Conservation (phyloP, 2,113 vertebrate genomes). For the Prietella phreatophila region DNA sequence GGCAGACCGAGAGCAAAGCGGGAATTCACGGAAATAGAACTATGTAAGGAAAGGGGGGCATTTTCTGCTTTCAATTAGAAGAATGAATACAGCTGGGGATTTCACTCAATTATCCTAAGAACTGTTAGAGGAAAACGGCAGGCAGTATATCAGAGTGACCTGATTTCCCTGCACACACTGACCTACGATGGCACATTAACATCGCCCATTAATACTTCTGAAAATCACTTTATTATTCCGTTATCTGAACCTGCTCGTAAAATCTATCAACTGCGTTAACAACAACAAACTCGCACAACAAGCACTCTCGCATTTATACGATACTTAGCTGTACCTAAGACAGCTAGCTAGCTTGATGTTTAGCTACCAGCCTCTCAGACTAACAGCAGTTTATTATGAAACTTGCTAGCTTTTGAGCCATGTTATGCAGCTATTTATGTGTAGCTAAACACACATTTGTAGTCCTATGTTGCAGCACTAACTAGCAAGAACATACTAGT, state of each 20-base stretch:
- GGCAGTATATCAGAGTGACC: slow-evolving; percentile 26
- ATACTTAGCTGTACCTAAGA: background rate
- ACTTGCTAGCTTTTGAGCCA: background rate
- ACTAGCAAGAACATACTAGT: background rate
- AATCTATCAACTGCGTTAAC: background rate
- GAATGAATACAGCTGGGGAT: slow-evolving; percentile 42
- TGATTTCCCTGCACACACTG: slow-evolving; percentile 30
- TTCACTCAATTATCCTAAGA: slow-evolving; percentile 33
- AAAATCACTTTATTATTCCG: background rate
- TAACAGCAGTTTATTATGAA: background rate
- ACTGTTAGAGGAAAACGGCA: slow-evolving; percentile 4
- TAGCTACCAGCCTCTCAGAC: background rate
- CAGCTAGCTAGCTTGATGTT: background rate
- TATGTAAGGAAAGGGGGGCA: slow-evolving; percentile 10
- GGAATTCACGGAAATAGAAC: slow-evolving; percentile 22
- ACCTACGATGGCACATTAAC: background rate
- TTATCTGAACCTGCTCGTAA: background rate
- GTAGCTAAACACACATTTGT: background rate
- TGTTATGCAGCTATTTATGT: background rate
- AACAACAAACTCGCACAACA: background rate
- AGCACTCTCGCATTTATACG: too few species aligned
- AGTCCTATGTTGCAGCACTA: background rate
- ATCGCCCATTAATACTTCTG: background rate
- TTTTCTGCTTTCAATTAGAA: slow-evolving; percentile 43
- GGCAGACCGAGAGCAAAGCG: slow-evolving; percentile 20